Conservation (phyloP, 2,888 invertebrate species). For the Metellina segmentata region DNA sequence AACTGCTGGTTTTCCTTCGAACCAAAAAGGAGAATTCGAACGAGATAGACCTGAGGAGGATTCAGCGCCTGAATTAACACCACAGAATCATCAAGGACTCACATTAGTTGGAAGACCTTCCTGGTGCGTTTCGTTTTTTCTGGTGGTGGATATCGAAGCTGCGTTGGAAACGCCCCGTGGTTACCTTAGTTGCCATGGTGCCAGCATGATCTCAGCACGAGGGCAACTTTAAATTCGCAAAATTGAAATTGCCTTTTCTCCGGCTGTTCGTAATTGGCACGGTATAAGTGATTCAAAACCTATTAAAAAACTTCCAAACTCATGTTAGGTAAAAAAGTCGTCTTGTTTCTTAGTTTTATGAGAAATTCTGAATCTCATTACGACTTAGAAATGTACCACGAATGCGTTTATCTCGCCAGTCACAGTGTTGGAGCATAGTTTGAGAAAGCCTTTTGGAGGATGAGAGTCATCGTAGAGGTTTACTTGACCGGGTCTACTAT, state of each 20-base stretch:
- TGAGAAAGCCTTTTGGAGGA: too few species aligned
- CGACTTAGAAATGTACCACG: too few species aligned
- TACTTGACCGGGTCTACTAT: too few species aligned
- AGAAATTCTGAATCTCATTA: too few species aligned
- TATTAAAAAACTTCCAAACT: conserved; percentile 1
- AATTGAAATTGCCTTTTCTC: conserved; percentile 23
- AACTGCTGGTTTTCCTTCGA: conserved; percentile 6
- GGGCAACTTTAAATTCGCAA: not conserved
- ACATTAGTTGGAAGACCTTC: conserved; percentile 3
- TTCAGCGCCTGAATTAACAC: conserved; percentile 3
- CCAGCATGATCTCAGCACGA: not conserved
- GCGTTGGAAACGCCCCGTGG: not conserved
- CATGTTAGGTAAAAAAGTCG: too few species aligned
- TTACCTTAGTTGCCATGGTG: not conserved
- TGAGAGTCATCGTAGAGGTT: too few species aligned
- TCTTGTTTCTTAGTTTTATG: too few species aligned
- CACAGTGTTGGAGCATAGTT: too few species aligned
- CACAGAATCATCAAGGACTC: not conserved
- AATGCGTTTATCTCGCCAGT: too few species aligned
- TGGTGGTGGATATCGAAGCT: not conserved
- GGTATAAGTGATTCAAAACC: conserved; percentile 8
- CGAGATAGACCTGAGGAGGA: not conserved
- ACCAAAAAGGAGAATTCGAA: not conserved
- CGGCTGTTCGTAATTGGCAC: not conserved
- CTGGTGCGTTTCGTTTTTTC: not conserved